These are phyloP conservation scores for Channa maculata DNA, from an alignment of 2,113 vertebrate species.

Conservation along the genomic window DNA sequence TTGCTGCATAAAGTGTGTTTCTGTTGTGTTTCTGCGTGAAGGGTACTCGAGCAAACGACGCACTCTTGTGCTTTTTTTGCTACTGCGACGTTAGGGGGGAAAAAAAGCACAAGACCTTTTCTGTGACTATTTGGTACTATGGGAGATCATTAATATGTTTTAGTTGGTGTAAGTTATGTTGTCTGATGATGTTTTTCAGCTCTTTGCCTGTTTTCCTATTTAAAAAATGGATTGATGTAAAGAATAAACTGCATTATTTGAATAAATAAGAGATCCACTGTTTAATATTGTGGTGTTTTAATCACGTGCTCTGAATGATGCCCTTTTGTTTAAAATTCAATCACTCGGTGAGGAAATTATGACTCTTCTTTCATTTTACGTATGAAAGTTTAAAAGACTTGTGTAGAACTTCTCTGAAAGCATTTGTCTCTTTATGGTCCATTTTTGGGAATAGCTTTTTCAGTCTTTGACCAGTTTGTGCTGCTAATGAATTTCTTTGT, in stretches of 20 bases:
- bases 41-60: too few relatives aligned
- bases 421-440: too few relatives aligned
- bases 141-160: slow-evolving; percentile 48
- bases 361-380: too few relatives aligned
- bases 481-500: too few relatives aligned
- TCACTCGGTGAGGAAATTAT: too few relatives aligned
- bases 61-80: slow-evolving; percentile 42
- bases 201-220: slow-evolving; percentile 78
- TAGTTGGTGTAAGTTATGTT: slow-evolving; percentile 62
- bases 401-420: too few relatives aligned
- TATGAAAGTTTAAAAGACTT: too few relatives aligned
- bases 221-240: slow-evolving; percentile 73
- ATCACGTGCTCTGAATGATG: not conserved
- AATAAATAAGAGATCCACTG: slow-evolving; percentile 82
- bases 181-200: slow-evolving; percentile 59
- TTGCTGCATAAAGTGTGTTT: slow-evolving; percentile 38
- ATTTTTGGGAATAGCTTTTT: too few relatives aligned
- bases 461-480: too few relatives aligned
- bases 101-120: slow-evolving; percentile 44
- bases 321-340: too few relatives aligned
- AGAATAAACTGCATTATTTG: slow-evolving; percentile 80
- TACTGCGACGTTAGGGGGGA: not conserved
- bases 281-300: slow-evolving; percentile 39
- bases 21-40: slow-evolving; percentile 41
- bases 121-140: slow-evolving; percentile 39